phyloP scores from a whole-genome alignment of 1,140 invertebrate species.

The Bombus polaris region DNA sequence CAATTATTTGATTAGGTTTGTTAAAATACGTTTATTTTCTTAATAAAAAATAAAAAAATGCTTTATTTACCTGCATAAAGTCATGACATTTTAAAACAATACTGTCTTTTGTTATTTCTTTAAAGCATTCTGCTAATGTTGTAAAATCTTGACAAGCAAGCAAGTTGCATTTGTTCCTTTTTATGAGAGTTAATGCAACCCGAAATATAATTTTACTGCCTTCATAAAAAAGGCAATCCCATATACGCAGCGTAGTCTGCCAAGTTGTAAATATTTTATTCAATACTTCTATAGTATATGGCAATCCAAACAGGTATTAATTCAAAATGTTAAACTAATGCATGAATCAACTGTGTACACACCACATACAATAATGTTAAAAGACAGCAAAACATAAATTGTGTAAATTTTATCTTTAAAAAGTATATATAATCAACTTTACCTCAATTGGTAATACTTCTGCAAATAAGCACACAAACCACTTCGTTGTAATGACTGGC shows the following conservation, averaged over 20 bases:
- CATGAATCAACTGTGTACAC: constrained; percentile 37
- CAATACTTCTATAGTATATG: constrained; percentile 45
- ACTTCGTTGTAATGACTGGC: constrained; percentile 95
- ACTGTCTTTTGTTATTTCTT: constrained; percentile 88
- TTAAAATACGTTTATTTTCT: neutral
- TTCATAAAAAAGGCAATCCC: constrained; percentile 98
- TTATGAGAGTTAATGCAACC: constrained; percentile 93
- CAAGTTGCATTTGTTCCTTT: constrained; percentile 87
- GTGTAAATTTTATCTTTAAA: constrained; percentile 6
- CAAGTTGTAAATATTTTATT: constrained; percentile 64
- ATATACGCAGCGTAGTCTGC: constrained; percentile 94
- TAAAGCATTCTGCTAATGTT: constrained; percentile 89
- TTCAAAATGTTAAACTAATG: constrained; percentile 37
- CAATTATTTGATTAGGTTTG: neutral
- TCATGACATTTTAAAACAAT: constrained; percentile 90
- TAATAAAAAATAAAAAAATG: neutral
- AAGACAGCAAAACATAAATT: constrained; percentile 7
- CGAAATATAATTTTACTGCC: constrained; percentile 94
- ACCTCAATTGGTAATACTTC: constrained; percentile 95
- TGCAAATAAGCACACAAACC: constrained; percentile 96
- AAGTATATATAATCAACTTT: constrained; percentile 54
- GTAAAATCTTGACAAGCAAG: constrained; percentile 89
- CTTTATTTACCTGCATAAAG: constrained; percentile 89
- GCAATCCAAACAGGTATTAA: constrained; percentile 50
- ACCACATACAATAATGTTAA: constrained; percentile 23